Percentiles rank a stretch among this genome's conserved stretches.
Conservation (phyloP, 2,888 invertebrate species). For the Carpatolechia fugitivella region DNA sequence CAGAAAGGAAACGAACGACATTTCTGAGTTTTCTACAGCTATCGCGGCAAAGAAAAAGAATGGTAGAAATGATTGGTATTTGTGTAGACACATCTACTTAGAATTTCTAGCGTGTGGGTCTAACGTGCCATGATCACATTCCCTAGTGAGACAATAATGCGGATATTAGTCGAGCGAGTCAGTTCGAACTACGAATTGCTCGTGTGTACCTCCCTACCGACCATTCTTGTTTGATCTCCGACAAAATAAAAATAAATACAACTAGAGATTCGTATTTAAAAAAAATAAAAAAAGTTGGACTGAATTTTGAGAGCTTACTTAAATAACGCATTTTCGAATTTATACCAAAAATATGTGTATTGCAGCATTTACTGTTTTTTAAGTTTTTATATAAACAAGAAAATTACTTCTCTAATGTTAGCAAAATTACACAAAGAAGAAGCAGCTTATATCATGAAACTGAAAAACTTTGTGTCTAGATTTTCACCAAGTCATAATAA, state of each 20-base stretch:
- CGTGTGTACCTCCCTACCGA: constrained; percentile 3
- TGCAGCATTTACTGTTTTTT: too few species aligned
- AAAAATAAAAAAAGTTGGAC: neutral
- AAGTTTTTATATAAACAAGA: too few species aligned
- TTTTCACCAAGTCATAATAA: too few species aligned
- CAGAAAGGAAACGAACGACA: neutral
- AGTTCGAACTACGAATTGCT: constrained; percentile 4
- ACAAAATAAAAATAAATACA: neutral
- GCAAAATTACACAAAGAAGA: too few species aligned
- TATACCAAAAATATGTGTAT: too few species aligned
- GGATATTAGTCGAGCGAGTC: constrained; percentile 2
- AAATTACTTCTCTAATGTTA: too few species aligned
- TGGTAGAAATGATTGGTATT: neutral
- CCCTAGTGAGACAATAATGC: constrained; percentile 13
- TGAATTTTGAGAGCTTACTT: too few species aligned
- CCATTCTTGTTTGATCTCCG: neutral
- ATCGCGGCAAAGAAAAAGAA: too few species aligned
- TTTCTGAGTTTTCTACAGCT: neutral
- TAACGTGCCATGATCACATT: neutral
- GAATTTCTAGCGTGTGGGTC: neutral
- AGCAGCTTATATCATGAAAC: too few species aligned
- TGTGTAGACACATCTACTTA: neutral
- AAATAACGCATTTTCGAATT: too few species aligned
- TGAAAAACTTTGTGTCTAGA: too few species aligned
- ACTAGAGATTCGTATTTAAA: neutral